Evolutionary conservation across 2,888 invertebrate species (phyloP).

Genomic region (Agriopis aurantiaria): DNA sequence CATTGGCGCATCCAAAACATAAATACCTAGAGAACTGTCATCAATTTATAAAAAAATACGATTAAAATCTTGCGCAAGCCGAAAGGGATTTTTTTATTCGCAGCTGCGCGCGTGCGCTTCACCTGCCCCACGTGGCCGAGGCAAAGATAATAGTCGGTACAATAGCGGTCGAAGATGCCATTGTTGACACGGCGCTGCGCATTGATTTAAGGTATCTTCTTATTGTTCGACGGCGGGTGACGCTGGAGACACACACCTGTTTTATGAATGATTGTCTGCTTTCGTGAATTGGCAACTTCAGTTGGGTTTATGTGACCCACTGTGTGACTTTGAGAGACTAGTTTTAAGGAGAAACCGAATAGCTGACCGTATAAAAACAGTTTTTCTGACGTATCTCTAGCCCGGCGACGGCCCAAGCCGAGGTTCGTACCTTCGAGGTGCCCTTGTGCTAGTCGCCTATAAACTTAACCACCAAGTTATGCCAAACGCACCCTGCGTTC

Average conservation of each 20-base stretch:
- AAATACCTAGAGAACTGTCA: slow-evolving; percentile 81
- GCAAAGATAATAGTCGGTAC: slow-evolving; percentile 71
- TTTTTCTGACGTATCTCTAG: no score
- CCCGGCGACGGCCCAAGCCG: no score
- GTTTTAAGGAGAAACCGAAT: neutral
- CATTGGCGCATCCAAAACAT: slow-evolving; percentile 43
- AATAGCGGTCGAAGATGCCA: slow-evolving; percentile 69
- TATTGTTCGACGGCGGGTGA: slow-evolving; percentile 53
- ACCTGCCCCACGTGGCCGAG: slow-evolving; percentile 81
- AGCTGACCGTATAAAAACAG: no score
- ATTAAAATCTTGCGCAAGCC: slow-evolving; percentile 85
- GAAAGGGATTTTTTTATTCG: slow-evolving; percentile 67
- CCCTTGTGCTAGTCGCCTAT: no score
- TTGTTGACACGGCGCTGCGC: slow-evolving; percentile 67
- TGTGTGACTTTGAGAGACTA: neutral
- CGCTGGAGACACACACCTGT: slow-evolving; percentile 58
- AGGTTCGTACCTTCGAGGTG: no score
- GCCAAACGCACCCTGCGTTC: no score
- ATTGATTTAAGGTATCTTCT: slow-evolving; percentile 74
- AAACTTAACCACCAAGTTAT: no score
- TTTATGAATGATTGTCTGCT: slow-evolving; percentile 46
- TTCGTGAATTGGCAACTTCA: slow-evolving; percentile 28
- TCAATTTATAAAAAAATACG: slow-evolving; percentile 69
- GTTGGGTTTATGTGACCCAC: slow-evolving; percentile 9
- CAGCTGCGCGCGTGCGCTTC: slow-evolving; percentile 83